These are phyloP conservation scores for Drosophila meridionalis DNA, from an alignment of 2,888 invertebrate species.

Conservation along the genomic window DNA sequence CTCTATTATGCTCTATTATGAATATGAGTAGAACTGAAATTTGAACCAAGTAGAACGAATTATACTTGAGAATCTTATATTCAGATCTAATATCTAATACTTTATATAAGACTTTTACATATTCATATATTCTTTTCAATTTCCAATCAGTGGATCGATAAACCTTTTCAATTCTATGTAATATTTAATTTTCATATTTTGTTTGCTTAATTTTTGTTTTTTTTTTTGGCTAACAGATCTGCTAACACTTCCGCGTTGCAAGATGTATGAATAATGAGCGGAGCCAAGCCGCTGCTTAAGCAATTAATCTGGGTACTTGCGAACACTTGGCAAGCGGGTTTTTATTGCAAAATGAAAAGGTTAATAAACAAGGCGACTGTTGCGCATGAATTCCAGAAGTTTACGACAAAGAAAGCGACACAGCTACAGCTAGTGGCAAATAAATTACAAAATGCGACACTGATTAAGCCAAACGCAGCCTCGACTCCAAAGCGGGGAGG, in stretches of 20 bases:
- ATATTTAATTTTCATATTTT: not conserved
- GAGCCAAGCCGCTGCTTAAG: constrained; percentile 48
- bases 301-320: constrained; percentile 68
- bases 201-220: not conserved
- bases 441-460: constrained; percentile 67
- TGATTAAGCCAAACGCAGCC: constrained; percentile 59
- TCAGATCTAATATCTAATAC: not conserved
- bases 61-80: not conserved
- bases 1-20: not conserved
- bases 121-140: not conserved
- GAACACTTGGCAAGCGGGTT: constrained; percentile 59
- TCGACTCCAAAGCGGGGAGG: constrained; percentile 17
- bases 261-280: constrained; percentile 65
- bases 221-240: constrained; percentile 30
- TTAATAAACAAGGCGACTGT: constrained; percentile 72
- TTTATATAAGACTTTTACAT: not conserved
- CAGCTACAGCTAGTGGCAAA: constrained; percentile 56
- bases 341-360: constrained; percentile 71
- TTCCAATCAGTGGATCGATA: not conserved
- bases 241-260: constrained; percentile 67
- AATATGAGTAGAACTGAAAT: not conserved
- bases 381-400: constrained; percentile 66
- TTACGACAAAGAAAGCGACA: constrained; percentile 74
- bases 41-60: not conserved
- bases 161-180: constrained; percentile 1